A percentile compares a stretch with the other conserved stretches of the same genome.
These are phyloP conservation scores for Champsocephalus esox DNA, from an alignment of 2,797 vertebrate species.

Conservation along the genomic window DNA sequence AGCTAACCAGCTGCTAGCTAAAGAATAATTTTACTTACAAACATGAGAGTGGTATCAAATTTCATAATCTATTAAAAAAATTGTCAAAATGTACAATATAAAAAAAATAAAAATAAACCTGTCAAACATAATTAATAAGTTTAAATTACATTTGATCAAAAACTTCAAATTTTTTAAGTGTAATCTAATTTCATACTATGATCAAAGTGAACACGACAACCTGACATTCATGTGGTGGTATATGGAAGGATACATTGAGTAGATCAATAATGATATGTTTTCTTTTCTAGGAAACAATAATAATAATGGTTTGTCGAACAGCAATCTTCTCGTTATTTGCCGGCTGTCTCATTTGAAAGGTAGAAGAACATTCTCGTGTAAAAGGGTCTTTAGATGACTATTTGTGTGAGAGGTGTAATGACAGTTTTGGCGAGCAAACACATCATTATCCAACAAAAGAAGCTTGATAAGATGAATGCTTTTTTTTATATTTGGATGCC, in stretches of 20 bases:
- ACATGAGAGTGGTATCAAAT: background rate
- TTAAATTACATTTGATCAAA: background rate
- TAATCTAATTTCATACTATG: background rate
- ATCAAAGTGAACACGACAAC: background rate
- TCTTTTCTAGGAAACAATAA: conserved; percentile 23
- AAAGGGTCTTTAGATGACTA: conserved; percentile 26
- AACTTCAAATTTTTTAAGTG: background rate
- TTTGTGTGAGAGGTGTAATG: conserved; percentile 48
- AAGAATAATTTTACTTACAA: no score
- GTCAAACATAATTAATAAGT: background rate
- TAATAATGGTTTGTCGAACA: background rate
- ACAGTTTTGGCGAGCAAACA: conserved; percentile 51
- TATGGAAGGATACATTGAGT: background rate
- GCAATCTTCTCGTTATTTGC: conserved; percentile 27
- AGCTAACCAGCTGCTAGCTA: background rate
- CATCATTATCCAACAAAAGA: conserved; percentile 70
- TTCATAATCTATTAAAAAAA: background rate
- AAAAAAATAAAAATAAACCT: background rate
- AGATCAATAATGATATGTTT: conserved; percentile 32
- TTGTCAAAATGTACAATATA: background rate
- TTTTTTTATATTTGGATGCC: conserved; percentile 48
- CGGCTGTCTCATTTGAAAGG: conserved; percentile 38
- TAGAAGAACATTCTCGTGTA: conserved; percentile 27
- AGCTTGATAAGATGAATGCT: conserved; percentile 48
- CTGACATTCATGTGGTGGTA: background rate